Conservation (phyloP, 35 echinoderm and acorn worm genomes). For the Lytechinus variegatus region DNA sequence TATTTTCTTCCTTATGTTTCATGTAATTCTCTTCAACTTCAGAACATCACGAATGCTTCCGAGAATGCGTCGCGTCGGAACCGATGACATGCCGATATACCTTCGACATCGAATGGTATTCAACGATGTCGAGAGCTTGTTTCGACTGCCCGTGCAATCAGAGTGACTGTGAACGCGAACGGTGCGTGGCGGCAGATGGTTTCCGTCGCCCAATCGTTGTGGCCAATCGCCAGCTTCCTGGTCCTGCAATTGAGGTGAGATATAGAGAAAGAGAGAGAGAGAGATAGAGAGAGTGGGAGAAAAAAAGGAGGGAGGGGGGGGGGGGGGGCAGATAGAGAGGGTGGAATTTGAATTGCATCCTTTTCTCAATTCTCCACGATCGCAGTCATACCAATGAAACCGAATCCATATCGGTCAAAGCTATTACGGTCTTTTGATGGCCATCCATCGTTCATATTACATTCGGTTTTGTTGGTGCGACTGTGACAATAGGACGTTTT, state of each 20-base stretch:
- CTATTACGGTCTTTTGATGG: no score
- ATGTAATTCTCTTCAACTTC: background rate
- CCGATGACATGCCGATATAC: slow-evolving; percentile 57
- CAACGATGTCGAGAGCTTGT: slow-evolving; percentile 82
- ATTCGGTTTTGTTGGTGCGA: no score
- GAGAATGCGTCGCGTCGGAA: background rate
- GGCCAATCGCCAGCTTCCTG: slow-evolving; percentile 67
- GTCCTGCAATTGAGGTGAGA: slow-evolving; percentile 70
- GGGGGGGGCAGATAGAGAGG: no score
- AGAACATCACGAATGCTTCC: background rate
- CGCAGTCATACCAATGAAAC: no score
- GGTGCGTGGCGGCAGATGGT: slow-evolving; percentile 70
- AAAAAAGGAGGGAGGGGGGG: no score
- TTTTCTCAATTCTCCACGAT: no score
- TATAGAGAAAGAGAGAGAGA: background rate
- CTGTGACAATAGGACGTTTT: no score
- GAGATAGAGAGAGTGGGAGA: no score
- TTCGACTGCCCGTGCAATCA: slow-evolving; percentile 65
- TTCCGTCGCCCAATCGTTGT: slow-evolving; percentile 56
- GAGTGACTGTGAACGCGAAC: slow-evolving; percentile 63
- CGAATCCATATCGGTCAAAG: no score
- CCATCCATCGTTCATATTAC: no score
- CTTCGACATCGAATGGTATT: slow-evolving; percentile 85
- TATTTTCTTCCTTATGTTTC: no score
- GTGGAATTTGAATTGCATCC: no score